Evolutionary conservation across 1,140 invertebrate species (phyloP), one percentile per base, ranked within the genome.

Genomic region (Mya arenaria): DNA sequence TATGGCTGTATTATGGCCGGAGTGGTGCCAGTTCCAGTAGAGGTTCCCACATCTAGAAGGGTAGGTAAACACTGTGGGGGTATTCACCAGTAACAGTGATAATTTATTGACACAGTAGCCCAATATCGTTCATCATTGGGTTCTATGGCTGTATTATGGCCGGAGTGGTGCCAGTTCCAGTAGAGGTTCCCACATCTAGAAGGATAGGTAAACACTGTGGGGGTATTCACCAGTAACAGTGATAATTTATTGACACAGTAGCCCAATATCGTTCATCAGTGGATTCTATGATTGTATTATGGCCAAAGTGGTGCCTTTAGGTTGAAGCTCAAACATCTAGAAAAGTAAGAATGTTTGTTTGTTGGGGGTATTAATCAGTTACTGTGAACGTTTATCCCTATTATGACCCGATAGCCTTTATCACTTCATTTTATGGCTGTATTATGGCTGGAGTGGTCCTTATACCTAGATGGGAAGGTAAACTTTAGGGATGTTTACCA

Each of bases 321-420:
- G n/a, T n/a, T n/a, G n/a, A n/a, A n/a, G n/a, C n/a, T n/a, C n/a
- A n/a, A n/a, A n/a, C n/a, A n/a, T n/a, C n/a, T n/a, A n/a, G n/a
- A n/a, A n/a, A n/a, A n/a, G n/a, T n/a, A n/a, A n/a, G n/a, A n/a
- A n/a, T n/a, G n/a, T n/a, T n/a, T n/a, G n/a, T n/a, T n/a, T n/a
- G n/a, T n/a, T n/a, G n/a, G n/a, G n/a, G n/a, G n/a, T n/a, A n/a
- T n/a, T n/a, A n/a, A n/a, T n/a, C n/a, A n/a, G n/a, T n/a, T n/a
- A n/a, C n/a, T n/a, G n/a, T n/a, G n/a, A n/a, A n/a, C n/a, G 98
- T 99, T 52, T 99, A 99, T 93, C 98, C 99, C 0, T 99, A 99
- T 94, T 99, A 98, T 92, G 99, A 99, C 92, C 98, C 99, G 0
- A 97, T 99, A 86, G 98, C 98, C 90, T 99, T 99, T 92, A 95